Base-by-base conservation (phyloP, 2,113 vertebrate species). In the Pseudonaja textilis region DNA sequence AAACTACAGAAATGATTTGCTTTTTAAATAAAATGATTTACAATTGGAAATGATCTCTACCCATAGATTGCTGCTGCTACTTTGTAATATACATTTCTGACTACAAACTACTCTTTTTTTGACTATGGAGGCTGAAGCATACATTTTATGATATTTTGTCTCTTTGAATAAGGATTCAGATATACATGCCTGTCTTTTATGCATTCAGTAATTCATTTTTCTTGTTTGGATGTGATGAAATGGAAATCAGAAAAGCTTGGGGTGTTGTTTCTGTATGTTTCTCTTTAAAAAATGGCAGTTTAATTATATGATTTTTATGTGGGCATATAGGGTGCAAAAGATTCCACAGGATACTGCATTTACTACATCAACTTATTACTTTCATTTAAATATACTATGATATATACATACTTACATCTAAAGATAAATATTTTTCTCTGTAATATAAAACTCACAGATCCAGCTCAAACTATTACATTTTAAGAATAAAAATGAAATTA, bases 21-120 rank as follows among this genome's bases (percentile, higher is more conserved):
- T 25, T 93, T 96, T 93, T 90, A 47, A 29, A 9, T 93, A 61
- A 89, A 85, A 95, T 61, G 64, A 89, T 93, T 96, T 69, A 92
- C 86, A 89, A 69, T 88, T 94, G 0, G n/a, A 74, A 74, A 89
- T 94, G 47, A 92, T 69, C 61, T 94, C 91, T 94, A 69, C 57
- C 20, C 11, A 64, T 69, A 47, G 85, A 52, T 26, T 69, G 34
- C 42, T 54, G 4, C 23, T 47, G 45, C 55, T 47, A 18, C 45
- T 39, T 55, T 42, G 39, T 22, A n/a, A n/a, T 57, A 34, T 74
- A 8, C 8, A 39, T 81, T 81, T 81, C 50, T 42, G 39, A 5
- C 52, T 34, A 22, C 20, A 5, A 54, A 8, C 9, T 42, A 88
- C 39, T 85, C 47, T 74, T 57, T 85, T 85, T 85, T 57, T 25